Evolutionary conservation across 2,888 invertebrate genomes (phyloP), one percentile per base, ranked within the genome.

Genomic region (Lasioglossum pauxillum): DNA sequence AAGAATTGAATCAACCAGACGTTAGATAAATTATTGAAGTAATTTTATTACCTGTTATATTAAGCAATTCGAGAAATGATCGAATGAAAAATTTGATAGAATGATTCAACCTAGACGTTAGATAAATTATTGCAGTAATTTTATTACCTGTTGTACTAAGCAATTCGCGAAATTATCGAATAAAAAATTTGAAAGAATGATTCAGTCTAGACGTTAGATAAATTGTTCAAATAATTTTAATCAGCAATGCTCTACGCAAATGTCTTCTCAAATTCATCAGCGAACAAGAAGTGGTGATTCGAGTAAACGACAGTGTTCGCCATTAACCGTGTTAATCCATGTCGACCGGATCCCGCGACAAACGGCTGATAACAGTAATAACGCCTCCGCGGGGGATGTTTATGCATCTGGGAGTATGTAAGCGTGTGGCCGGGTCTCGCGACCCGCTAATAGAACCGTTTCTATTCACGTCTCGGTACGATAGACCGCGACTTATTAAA

Each of bases 401-500:
- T 38, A 69, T 69, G 67, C 67, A 35, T 69, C 35, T 38, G 35
- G 38, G 35, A 35, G 67, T 23, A 69, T 35, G 67, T 38, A 69
- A 69, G 23, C 67, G 67, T 23, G 35, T 69, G 19, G 35, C 3
- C 8, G 35, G 67, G 27, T 64, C 27, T 69, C 67, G 35, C 35
- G 67, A 69, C 5, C 41, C 38, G 41, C 41, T 69, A 69, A 69
- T 69, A 69, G 35, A 23, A 38, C 23, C 23, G 38, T 69, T 69
- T 38, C 69, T 38, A 69, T 69, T 69, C 69, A 69, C 35, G 38
- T n/a, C 69, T 5, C 10, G 23, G 46, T 31, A 49, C 10, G 46
- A 44, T 64, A 60, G 23, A 60, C 31, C 75, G 75, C 44, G 78
- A 78, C 78, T 57, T 79, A 75, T 79, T 75, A 80, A 79, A 82